Percentiles rank a stretch among this genome's conserved stretches.
phyloP scores from a whole-genome alignment of 30 jellyfish, hydroid and myxozoan species.

The Morbakka virulenta region DNA sequence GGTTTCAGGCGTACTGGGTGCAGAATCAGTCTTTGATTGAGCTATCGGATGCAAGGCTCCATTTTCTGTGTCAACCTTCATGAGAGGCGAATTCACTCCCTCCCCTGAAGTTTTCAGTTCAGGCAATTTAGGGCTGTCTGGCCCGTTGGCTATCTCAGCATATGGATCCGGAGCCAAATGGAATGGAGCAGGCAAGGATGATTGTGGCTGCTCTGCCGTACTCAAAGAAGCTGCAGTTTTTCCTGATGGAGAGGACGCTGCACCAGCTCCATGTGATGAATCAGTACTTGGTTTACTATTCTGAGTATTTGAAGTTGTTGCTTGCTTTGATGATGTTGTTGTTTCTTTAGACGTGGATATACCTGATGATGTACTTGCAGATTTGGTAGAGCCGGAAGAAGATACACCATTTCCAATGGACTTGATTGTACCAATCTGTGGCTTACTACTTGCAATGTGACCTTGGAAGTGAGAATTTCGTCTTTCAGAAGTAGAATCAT shows the following conservation, averaged over 20 bases:
- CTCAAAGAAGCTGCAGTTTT: background rate
- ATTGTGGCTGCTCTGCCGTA: background rate
- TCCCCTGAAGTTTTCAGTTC: conserved; percentile 83
- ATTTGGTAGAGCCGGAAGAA: conserved; percentile 3
- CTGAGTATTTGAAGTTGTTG: conserved; percentile 3
- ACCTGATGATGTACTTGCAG: conserved; percentile 29
- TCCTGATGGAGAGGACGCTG: conserved; percentile 27
- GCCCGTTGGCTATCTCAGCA: conserved; percentile 98
- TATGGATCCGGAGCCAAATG: conserved; percentile 68
- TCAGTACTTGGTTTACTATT: background rate
- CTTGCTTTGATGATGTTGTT: background rate
- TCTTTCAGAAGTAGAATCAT: background rate
- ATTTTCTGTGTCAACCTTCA: conserved; percentile 50
- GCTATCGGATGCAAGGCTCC: conserved; percentile 47
- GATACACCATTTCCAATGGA: background rate
- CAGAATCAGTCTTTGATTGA: conserved; percentile 20
- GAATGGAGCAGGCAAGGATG: background rate
- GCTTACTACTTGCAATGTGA: background rate
- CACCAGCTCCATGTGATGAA: background rate
- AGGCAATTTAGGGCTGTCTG: conserved; percentile 95
- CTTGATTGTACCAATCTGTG: background rate
- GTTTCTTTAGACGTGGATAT: conserved; percentile 34
- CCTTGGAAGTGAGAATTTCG: background rate
- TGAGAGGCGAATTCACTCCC: conserved; percentile 59
- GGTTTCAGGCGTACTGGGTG: conserved; percentile 1